Conservation (phyloP, 2,797 vertebrate genomes). For the Phoeniculus purpureus region DNA sequence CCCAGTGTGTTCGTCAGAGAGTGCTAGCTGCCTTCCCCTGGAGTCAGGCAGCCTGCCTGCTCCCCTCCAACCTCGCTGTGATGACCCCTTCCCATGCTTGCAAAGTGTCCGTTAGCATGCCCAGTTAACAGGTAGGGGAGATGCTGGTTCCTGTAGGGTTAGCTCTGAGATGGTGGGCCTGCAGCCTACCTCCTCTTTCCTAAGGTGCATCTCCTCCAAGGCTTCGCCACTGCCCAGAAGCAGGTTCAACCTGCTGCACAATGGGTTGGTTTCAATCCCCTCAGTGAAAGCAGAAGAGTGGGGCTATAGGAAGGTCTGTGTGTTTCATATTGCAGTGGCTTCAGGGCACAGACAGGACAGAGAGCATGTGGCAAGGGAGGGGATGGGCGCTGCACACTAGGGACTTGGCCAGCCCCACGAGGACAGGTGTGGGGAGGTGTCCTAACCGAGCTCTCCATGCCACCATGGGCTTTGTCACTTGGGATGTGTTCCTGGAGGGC, state of each 20-base stretch:
- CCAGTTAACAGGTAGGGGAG: not conserved
- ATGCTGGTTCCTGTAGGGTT: not conserved
- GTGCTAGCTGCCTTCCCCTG: not conserved
- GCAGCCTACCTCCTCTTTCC: not conserved
- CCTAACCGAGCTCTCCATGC: not conserved
- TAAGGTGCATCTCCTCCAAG: not conserved
- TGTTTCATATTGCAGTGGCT: not conserved
- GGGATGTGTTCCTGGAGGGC: not conserved
- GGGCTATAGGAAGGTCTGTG: not conserved
- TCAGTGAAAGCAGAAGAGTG: not conserved
- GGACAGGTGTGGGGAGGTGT: not conserved
- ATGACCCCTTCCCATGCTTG: not conserved
- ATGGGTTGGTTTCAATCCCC: not conserved
- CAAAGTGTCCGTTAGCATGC: not conserved
- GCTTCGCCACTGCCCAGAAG: not conserved
- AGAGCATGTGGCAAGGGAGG: not conserved
- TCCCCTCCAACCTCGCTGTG: not conserved
- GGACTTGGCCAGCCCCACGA: not conserved
- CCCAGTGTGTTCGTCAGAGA: not conserved
- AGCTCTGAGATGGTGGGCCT: rapidly evolving
- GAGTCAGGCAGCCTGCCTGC: not conserved
- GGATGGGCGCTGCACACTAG: not conserved
- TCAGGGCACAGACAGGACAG: not conserved
- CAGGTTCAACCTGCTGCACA: not conserved
- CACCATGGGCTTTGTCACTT: not conserved